phyloP scores from a whole-genome alignment of 2,888 invertebrate species.

The Lasius platythorax region DNA sequence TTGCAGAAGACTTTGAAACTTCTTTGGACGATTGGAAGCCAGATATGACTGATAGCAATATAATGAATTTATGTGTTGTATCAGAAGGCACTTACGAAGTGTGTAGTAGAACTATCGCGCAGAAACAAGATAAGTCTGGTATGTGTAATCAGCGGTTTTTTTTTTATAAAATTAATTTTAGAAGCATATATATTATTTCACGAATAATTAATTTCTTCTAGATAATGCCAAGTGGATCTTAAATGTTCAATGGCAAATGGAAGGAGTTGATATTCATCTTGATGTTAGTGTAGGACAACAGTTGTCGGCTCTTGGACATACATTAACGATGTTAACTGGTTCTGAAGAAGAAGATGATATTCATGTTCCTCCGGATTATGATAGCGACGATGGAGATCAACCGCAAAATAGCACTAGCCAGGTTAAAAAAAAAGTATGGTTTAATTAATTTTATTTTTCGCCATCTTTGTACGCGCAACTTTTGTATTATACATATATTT shows the following conservation, averaged over 20 bases:
- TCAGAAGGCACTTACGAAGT: slow-evolving; percentile 99
- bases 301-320: slow-evolving; percentile 96
- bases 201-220: slow-evolving; percentile 73
- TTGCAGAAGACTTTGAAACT: slow-evolving; percentile 99
- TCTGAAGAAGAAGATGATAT: slow-evolving; percentile 93
- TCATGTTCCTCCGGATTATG: slow-evolving; percentile 90
- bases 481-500: neutral
- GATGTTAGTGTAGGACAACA: slow-evolving; percentile 99
- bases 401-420: slow-evolving; percentile 87
- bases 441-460: slow-evolving; percentile 70
- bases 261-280: slow-evolving; percentile 98
- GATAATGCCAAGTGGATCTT: slow-evolving; percentile 99
- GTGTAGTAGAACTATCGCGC: slow-evolving; percentile 96
- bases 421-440: slow-evolving; percentile 84
- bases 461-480: neutral
- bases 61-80: slow-evolving; percentile 98
- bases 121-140: slow-evolving; percentile 92
- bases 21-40: slow-evolving; percentile 99
- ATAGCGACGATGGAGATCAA: slow-evolving; percentile 93
- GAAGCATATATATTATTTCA: slow-evolving; percentile 18
- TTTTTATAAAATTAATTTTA: slow-evolving; percentile 14
- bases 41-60: slow-evolving; percentile 91
- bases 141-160: slow-evolving; percentile 41
- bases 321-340: slow-evolving; percentile 97
- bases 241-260: slow-evolving; percentile 99